Base-by-base conservation (phyloP, 2,113 vertebrate species). In the Prunella himalayana region DNA sequence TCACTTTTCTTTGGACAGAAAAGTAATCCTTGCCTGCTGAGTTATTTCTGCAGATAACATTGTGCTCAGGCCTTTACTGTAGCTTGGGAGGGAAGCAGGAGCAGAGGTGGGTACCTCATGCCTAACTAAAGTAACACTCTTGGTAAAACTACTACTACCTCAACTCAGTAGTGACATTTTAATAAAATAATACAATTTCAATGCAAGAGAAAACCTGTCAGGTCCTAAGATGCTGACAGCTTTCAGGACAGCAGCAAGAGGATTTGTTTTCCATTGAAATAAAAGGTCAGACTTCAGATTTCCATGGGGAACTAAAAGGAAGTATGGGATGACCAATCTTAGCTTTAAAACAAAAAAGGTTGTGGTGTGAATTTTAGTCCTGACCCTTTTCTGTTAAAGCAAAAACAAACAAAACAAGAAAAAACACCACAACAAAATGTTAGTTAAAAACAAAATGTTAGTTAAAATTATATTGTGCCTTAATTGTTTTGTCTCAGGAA, bases 391-490 rank as follows among this genome's bases (percentile, higher is more conserved):
- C 41, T 78, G 19, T 39, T 86, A 31, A 44, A 78, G 70, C 7
- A 20, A 45, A 54, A 64, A 41, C 51, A 14, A 68, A 65, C n/a
- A 50, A 72, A 78, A 64, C 31, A 71, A 37, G 31, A 31, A 78
- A 27, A n/a, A 56, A 1, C 53, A 82, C 42, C 63, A 60, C 15
- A 64, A 64, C 23, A 87, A 69, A 91, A 63, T 1, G 3, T 64
- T 22, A 79, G 37, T 68, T 75, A 78, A 27, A 75, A 70, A 64
- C 23, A 87, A 69, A 91, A 63, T 1, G 3, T 64, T 22, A 79
- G 37, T 68, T 75, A 78, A 27, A 75, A 70, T 80, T 61, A 65
- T 31, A 81, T 86, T 68, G 69, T 97, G 90, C 95, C 80, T 92
- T 96, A 78, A 73, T 75, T 77, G 41, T 75, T 37, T 86, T 86